Percentiles rank a stretch among this genome's conserved stretches.
Evolutionary conservation across 92 coral and sea anemone genomes (phyloP).

Genomic region (Bergia sp.): DNA sequence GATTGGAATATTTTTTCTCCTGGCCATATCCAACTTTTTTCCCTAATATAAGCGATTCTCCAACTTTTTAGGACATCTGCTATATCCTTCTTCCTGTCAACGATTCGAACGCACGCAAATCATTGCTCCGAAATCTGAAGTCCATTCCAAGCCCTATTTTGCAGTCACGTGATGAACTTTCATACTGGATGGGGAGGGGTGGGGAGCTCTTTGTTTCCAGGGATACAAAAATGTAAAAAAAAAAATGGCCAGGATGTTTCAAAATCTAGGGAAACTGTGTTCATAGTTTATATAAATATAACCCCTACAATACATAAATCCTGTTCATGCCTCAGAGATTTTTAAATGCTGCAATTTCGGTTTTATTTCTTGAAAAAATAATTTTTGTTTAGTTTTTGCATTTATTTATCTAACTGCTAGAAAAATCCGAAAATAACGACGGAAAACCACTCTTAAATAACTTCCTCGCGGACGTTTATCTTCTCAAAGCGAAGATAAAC

Average conservation of each 20-base stretch:
- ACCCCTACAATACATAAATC: too few relatives aligned
- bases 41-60: not conserved
- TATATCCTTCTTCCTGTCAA: slow-evolving; percentile 12
- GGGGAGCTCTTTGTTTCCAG: not conserved
- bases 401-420: too few relatives aligned
- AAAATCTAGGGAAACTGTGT: too few relatives aligned
- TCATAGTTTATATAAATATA: too few relatives aligned
- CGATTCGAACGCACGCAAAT: not conserved
- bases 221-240: too few relatives aligned
- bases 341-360: too few relatives aligned
- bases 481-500: too few relatives aligned
- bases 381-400: too few relatives aligned
- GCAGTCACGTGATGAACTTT: slow-evolving; percentile 22
- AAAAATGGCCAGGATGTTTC: too few relatives aligned
- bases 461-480: too few relatives aligned
- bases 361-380: too few relatives aligned
- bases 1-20: slow-evolving; percentile 33
- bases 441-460: not conserved
- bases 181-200: slow-evolving; percentile 3
- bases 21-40: slow-evolving; percentile 1
- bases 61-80: not conserved
- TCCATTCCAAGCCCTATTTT: slow-evolving; percentile 27
- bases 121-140: slow-evolving; percentile 14
- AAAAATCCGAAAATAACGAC: not conserved
- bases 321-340: too few relatives aligned